Percentiles rank a stretch among this genome's conserved stretches.
phyloP scores from a whole-genome alignment of 2,113 vertebrate genomes.

The Struthio camelus region DNA sequence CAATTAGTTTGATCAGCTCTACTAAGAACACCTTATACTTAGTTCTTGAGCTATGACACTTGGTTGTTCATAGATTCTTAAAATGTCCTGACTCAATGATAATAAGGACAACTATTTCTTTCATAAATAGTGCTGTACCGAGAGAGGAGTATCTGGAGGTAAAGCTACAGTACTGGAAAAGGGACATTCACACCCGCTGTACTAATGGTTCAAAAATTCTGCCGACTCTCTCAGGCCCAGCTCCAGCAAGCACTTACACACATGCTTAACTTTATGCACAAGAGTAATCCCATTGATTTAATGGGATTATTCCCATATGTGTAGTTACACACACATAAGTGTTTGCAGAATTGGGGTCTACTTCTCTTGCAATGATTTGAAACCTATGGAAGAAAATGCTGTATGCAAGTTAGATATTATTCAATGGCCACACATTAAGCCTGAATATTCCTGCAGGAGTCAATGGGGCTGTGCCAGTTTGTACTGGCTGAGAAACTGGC shows the following conservation, averaged over 20 bases:
- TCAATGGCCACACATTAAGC: neutral
- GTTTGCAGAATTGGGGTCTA: conserved; percentile 46
- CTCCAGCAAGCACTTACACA: conserved; percentile 56
- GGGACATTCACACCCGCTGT: neutral
- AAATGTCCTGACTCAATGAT: neutral
- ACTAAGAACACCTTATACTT: neutral
- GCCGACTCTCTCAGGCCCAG: conserved; percentile 7
- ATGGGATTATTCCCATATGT: conserved; percentile 65
- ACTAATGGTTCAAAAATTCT: conserved; percentile 4
- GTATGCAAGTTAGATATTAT: neutral
- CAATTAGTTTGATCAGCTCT: neutral
- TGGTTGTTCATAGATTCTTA: neutral
- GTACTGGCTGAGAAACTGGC: neutral
- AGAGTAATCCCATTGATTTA: conserved; percentile 56
- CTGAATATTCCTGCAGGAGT: neutral
- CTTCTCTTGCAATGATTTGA: neutral
- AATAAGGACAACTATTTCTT: neutral
- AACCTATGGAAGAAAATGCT: conserved; percentile 1
- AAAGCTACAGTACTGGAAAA: neutral
- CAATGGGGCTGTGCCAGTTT: neutral
- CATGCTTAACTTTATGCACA: conserved; percentile 64
- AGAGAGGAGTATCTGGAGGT: neutral
- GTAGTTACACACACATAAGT: conserved; percentile 20
- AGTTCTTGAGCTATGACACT: neutral
- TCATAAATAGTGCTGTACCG: neutral